A percentile compares a stretch with the other conserved stretches of the same genome.
Evolutionary conservation across 2,797 vertebrate genomes (phyloP).

Genomic region (Melanotaenia maccullochi): DNA sequence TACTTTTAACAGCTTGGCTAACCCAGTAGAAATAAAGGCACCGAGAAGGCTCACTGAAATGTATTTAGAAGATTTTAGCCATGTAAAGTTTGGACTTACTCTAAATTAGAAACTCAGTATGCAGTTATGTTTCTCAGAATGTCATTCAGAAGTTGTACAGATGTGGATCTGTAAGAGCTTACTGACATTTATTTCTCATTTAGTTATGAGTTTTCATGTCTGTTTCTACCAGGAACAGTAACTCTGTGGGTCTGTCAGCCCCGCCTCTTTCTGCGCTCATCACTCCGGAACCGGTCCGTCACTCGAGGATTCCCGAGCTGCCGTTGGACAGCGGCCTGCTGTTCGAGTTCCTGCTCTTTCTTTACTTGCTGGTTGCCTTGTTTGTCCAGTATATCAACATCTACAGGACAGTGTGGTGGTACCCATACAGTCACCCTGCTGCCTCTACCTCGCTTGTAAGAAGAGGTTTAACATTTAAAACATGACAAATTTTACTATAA

Average conservation of each 20-base stretch:
- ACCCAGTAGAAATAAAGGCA: no score
- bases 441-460: slow-evolving; percentile 96
- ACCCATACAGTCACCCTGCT: slow-evolving; percentile 94
- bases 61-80: no score
- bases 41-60: no score
- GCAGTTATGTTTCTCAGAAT: no score
- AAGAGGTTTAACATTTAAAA: neutral
- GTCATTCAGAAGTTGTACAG: no score
- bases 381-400: slow-evolving; percentile 99
- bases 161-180: no score
- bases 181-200: no score
- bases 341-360: slow-evolving; percentile 97
- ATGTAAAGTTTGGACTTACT: no score
- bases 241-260: slow-evolving; percentile 89
- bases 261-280: slow-evolving; percentile 95
- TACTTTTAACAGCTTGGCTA: no score
- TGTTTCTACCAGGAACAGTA: slow-evolving; percentile 86
- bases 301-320: slow-evolving; percentile 95
- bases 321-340: slow-evolving; percentile 93
- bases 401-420: slow-evolving; percentile 99
- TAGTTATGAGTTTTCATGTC: slow-evolving; percentile 1
- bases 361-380: slow-evolving; percentile 95
- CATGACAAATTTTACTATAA: neutral
- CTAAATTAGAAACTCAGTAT: no score
- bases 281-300: slow-evolving; percentile 94